These are phyloP conservation scores for Macrochelys suwanniensis DNA, from an alignment of 2,797 vertebrate genomes.

Conservation along the genomic window DNA sequence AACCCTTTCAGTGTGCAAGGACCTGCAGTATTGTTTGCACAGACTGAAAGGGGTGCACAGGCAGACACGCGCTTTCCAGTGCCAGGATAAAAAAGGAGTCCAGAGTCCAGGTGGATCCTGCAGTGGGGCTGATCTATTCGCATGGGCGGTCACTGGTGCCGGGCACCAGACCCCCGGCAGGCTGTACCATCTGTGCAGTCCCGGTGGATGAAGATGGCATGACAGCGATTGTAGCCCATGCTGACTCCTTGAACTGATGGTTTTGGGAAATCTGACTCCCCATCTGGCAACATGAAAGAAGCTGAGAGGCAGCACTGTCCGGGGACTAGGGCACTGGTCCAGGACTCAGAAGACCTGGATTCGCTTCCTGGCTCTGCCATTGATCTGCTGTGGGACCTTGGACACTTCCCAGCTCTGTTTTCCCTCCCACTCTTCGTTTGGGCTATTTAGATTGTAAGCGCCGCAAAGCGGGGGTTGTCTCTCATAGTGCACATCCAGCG, in stretches of 20 bases:
- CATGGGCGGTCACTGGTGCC: neutral
- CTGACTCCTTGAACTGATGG: neutral
- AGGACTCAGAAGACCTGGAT: neutral
- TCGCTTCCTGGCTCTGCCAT: neutral
- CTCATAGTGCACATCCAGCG: rapidly evolving
- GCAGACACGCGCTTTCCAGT: neutral
- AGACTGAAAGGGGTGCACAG: neutral
- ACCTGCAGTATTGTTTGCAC: neutral
- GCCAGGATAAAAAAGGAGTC: neutral
- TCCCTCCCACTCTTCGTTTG: neutral
- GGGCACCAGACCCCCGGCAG: neutral
- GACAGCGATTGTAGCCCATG: neutral
- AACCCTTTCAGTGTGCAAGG: neutral
- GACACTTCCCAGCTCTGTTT: neutral
- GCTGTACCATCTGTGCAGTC: neutral
- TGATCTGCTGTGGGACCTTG: neutral
- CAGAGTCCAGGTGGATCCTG: neutral
- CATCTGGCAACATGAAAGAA: neutral
- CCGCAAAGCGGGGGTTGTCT: neutral
- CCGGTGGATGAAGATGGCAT: neutral
- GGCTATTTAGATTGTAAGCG: neutral
- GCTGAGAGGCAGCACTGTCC: neutral
- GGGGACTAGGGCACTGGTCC: no score
- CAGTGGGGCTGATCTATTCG: neutral
- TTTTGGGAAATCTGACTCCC: neutral